Evolutionary conservation across 35 echinoderm and acorn worm species (phyloP).

Genomic region (Apostichopus californicus): DNA sequence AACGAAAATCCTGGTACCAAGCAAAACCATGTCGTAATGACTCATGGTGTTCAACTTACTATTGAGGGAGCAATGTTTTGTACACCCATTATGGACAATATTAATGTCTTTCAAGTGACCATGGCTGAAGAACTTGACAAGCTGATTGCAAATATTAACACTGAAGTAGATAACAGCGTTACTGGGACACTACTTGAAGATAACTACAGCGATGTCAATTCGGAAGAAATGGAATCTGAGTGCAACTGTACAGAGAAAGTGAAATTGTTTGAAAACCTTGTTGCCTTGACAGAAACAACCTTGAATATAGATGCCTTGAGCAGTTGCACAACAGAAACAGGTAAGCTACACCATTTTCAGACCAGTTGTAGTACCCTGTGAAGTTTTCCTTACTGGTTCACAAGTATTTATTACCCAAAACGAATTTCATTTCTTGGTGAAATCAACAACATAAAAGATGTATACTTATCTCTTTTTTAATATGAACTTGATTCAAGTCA

Average conservation of each 20-base stretch:
- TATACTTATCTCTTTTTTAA: too few species aligned
- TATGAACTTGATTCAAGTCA: too few species aligned
- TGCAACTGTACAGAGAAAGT: slow-evolving; percentile 11
- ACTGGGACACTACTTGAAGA: neutral
- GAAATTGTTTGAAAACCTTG: slow-evolving; percentile 29
- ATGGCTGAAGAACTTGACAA: neutral
- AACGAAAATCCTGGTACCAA: neutral
- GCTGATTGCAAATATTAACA: neutral
- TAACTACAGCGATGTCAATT: neutral
- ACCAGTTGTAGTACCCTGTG: too few species aligned
- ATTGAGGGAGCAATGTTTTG: slow-evolving; percentile 14
- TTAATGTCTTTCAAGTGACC: neutral
- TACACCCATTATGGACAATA: neutral
- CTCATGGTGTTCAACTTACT: neutral
- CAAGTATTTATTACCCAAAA: too few species aligned
- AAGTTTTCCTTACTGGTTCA: too few species aligned
- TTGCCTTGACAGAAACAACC: slow-evolving; percentile 10
- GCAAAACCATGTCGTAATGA: neutral
- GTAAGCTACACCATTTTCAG: neutral
- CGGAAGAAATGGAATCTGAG: neutral
- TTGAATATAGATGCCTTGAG: slow-evolving; percentile 14
- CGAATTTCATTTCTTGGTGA: too few species aligned
- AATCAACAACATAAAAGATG: too few species aligned
- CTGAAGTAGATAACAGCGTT: neutral
- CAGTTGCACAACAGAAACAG: neutral